Conservation (phyloP, 2,888 invertebrate genomes). For the Papilio gigon region DNA sequence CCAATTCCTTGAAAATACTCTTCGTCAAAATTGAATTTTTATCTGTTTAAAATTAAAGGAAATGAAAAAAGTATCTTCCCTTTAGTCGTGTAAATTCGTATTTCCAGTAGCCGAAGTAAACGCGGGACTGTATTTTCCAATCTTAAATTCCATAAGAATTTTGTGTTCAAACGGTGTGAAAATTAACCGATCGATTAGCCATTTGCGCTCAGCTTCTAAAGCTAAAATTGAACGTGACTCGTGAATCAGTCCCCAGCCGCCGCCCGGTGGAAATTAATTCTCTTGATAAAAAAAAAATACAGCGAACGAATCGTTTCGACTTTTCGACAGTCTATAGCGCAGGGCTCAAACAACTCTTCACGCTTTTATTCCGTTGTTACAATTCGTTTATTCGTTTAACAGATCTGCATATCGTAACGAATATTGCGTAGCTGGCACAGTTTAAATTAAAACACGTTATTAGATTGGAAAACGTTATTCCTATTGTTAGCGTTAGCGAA, state of each 20-base stretch:
- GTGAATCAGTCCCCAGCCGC: conserved; percentile 66
- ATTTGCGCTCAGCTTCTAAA: conserved; percentile 69
- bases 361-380: conserved; percentile 53
- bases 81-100: not conserved
- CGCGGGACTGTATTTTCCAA: conserved; percentile 51
- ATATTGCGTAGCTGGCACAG: conserved; percentile 50
- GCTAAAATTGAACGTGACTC: conserved; percentile 75
- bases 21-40: conserved; percentile 13
- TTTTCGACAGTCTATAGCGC: conserved; percentile 65
- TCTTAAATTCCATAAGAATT: conserved; percentile 63
- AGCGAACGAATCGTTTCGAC: conserved; percentile 53
- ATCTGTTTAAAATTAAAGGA: conserved; percentile 17
- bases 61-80: conserved; percentile 18
- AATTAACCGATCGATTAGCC: conserved; percentile 80
- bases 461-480: conserved; percentile 33
- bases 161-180: conserved; percentile 73
- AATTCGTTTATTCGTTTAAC: conserved; percentile 46
- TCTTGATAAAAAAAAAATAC: conserved; percentile 61
- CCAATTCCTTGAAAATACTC: not conserved
- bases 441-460: conserved; percentile 43
- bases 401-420: conserved; percentile 48
- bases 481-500: conserved; percentile 18
- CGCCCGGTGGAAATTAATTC: conserved; percentile 71
- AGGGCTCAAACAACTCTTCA: conserved; percentile 51
- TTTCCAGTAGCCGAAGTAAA: conserved; percentile 28